Evolutionary conservation across 2,797 vertebrate genomes (phyloP).

Genomic region (Anguilla marmorata): DNA sequence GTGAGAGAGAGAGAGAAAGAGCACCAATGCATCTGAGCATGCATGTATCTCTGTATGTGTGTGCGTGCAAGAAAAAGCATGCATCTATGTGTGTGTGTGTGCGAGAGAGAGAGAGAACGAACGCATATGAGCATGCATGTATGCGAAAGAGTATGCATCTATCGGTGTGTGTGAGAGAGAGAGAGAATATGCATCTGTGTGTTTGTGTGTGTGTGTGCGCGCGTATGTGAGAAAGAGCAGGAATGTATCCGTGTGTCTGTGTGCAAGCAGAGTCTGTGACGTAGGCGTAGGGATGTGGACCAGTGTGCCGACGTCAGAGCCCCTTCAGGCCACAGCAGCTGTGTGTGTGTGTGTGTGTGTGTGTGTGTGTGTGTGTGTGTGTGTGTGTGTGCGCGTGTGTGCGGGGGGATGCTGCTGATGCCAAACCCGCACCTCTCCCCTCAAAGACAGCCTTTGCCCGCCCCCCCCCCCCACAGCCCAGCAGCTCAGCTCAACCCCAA

Average conservation of each 20-base stretch:
- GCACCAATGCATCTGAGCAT: no score
- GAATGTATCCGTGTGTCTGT: background rate
- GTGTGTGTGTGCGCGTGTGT: no score
- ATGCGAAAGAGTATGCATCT: no score
- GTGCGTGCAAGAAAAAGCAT: no score
- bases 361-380: background rate
- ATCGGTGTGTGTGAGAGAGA: no score
- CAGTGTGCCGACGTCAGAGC: conserved; percentile 2
- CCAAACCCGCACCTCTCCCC: background rate
- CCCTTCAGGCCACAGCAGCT: conserved; percentile 6
- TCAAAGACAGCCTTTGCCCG: background rate
- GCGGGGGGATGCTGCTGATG: background rate
- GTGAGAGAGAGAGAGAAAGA: no score
- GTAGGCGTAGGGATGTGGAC: background rate
- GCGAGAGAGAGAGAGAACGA: no score
- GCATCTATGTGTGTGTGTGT: no score
- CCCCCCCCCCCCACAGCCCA: background rate
- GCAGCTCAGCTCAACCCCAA: background rate
- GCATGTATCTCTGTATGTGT: no score
- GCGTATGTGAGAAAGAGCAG: background rate
- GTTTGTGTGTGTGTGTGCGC: background rate
- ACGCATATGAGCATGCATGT: no score
- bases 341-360: background rate
- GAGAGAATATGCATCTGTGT: no score
- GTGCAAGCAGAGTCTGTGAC: background rate